phyloP scores from a whole-genome alignment of 2,113 vertebrate species.

The Origma solitaria region DNA sequence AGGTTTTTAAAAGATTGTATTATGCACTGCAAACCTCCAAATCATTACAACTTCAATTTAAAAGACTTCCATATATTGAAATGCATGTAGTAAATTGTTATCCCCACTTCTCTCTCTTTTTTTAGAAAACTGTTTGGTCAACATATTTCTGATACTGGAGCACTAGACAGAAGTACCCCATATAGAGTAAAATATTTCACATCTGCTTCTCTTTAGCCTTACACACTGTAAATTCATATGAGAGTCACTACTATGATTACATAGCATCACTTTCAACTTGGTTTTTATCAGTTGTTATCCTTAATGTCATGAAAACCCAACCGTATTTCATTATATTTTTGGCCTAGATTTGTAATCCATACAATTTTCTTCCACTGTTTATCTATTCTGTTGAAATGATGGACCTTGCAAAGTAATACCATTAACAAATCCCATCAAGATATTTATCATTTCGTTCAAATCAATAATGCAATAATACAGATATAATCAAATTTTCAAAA shows the following conservation, averaged over 20 bases:
- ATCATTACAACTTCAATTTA: not conserved
- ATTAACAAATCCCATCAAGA: not conserved
- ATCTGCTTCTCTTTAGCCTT: not conserved
- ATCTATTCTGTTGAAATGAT: not conserved
- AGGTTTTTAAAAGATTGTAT: not conserved
- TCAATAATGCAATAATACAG: not conserved
- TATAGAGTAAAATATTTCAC: not conserved
- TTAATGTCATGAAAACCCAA: not conserved
- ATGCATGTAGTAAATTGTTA: not conserved
- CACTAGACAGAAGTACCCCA: not conserved
- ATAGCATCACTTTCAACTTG: not conserved
- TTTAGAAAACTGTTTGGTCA: not conserved
- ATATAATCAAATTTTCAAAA: not conserved
- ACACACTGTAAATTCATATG: not conserved
- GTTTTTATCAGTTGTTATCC: not conserved
- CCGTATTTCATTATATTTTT: not conserved
- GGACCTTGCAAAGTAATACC: not conserved
- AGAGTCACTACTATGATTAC: not conserved
- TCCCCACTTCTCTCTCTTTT: not conserved
- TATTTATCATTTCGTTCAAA: not conserved
- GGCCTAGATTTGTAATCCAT: not conserved
- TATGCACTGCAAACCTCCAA: not conserved
- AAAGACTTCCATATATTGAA: not conserved
- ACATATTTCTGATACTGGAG: not conserved
- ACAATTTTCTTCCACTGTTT: not conserved